Evolutionary conservation across 2,888 invertebrate genomes (phyloP), one percentile per base, ranked within the genome.

Genomic region (Incurvaria masculella): DNA sequence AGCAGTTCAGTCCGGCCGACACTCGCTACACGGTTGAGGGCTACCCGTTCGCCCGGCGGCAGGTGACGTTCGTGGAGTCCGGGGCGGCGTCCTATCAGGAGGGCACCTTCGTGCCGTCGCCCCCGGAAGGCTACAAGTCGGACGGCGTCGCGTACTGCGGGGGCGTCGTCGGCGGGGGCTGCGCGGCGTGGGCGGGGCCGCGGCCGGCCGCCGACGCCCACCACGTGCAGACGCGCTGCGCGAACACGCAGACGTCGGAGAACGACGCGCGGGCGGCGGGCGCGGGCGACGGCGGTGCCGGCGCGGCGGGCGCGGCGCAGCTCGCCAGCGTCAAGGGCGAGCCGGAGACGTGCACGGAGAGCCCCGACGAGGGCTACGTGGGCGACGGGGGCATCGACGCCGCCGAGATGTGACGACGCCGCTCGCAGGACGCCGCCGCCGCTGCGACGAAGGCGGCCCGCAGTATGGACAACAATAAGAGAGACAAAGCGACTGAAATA

Each of bases 351-450:
- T 82, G 71, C 58, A 87, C 89, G 17, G 91, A 91, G 61, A 91
- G 91, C 68, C 91, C 91, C 33, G 92, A 92, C 64, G 92, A 92
- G 69, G 92, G 91, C 17, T 92, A 92, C 67, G 92, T 90, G 47
- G 92, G 91, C 38, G 92, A 91, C 57, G 80, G 72, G 21, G 79
- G 72, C 23, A 79, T 72, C 45, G 83, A 83, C 61, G 83, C 85
- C 51, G 82, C 84, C 60, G 87, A 87, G 62, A 87, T 86, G 72
- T 87, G 86, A 86, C 85, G 79, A 63, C 72, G 76, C 58, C 73
- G 76, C 57, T 70, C 66, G 52, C 64, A 62, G 62, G 73, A 76
- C 59, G 68, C 64, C 63, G 66, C n/a, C 70, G 60, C 33, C 33
- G 33, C 33, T 33, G n/a, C n/a, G n/a, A n/a, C n/a, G 11, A 73